Evolutionary conservation across 2,888 invertebrate species (phyloP).

Genomic region (Ophion obscuratus): DNA sequence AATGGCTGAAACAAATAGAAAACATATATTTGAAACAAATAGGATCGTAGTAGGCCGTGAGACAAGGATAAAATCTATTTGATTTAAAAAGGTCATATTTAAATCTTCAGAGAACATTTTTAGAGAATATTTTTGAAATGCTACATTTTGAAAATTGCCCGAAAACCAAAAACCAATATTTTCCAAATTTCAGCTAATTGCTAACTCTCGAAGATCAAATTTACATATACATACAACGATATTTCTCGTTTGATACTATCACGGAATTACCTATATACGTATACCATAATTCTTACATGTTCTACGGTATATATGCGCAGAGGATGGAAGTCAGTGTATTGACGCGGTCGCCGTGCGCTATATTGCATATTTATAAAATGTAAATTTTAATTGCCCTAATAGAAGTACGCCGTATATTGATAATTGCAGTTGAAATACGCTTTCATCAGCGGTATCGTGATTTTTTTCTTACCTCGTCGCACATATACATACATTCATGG

Average conservation of each 20-base stretch:
- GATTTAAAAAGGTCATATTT: too few species aligned
- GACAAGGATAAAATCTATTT: too few species aligned
- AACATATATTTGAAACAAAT: too few species aligned
- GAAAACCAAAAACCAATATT: too few species aligned
- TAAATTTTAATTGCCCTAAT: constrained; percentile 78
- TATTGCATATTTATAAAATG: constrained; percentile 78
- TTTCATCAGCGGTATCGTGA: constrained; percentile 73
- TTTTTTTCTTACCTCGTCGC: constrained; percentile 43
- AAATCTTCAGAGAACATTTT: too few species aligned
- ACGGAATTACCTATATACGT: constrained; percentile 22
- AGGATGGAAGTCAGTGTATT: constrained; percentile 21
- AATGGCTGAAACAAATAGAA: too few species aligned
- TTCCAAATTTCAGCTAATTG: too few species aligned
- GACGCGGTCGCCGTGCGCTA: constrained; percentile 48
- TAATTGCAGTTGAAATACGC: constrained; percentile 76
- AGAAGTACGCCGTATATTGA: constrained; percentile 75
- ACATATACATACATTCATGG: constrained; percentile 4
- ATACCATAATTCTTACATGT: too few species aligned
- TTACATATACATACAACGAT: background rate
- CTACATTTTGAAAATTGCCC: too few species aligned
- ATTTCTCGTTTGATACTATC: too few species aligned
- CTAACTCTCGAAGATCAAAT: background rate
- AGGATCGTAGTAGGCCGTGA: too few species aligned
- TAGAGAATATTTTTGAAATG: too few species aligned
- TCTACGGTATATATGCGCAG: background rate